phyloP scores from a whole-genome alignment of 2,888 invertebrate genomes.

The Noctua fimbriata region DNA sequence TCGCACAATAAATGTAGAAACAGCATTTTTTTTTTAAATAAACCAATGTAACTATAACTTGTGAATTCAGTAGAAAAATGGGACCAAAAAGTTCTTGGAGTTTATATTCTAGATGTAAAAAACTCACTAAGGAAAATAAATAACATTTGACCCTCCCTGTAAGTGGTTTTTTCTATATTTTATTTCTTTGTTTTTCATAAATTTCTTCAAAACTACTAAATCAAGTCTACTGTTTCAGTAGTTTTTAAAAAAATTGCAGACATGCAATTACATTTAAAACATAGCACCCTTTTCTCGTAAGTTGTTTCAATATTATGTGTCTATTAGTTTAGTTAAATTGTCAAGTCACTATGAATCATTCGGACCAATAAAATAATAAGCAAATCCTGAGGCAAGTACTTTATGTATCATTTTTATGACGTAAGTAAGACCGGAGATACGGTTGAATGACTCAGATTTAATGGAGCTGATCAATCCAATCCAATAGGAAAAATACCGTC shows the following conservation, averaged over 20 bases:
- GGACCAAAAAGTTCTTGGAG: background rate
- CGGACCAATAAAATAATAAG: constrained; percentile 41
- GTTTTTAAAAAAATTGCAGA: background rate
- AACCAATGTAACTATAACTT: too few relatives aligned
- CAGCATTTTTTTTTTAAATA: too few relatives aligned
- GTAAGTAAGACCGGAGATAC: constrained; percentile 53
- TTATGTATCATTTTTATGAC: constrained; percentile 47
- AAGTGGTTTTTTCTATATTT: background rate
- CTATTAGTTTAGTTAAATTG: background rate
- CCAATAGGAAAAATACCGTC: constrained; percentile 14
- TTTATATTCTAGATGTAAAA: background rate
- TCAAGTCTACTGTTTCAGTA: background rate
- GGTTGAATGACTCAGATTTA: constrained; percentile 59
- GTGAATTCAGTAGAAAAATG: background rate
- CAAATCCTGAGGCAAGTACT: constrained; percentile 29
- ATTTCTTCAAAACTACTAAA: too few relatives aligned
- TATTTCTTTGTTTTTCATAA: background rate
- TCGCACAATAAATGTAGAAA: too few relatives aligned
- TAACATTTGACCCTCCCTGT: background rate
- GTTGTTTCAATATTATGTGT: background rate
- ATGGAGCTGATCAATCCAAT: constrained; percentile 24
- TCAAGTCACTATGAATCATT: constrained; percentile 45
- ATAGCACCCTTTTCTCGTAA: background rate
- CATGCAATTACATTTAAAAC: background rate
- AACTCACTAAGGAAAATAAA: background rate